These are phyloP conservation scores for Limnephilus marmoratus DNA, from an alignment of 2,888 invertebrate genomes.

Conservation along the genomic window DNA sequence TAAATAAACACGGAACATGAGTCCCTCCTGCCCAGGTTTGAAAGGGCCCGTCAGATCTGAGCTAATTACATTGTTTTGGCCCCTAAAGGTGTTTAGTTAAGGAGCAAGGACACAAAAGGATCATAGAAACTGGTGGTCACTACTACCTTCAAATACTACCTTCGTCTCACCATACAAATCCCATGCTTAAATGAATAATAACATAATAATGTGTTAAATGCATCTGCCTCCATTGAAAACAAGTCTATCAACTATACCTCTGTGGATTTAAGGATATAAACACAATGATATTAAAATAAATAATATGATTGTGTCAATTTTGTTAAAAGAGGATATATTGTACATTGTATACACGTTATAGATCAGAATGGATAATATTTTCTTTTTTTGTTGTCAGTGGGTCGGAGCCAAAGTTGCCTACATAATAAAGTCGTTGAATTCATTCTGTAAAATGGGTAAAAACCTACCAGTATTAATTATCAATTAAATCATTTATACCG, in stretches of 20 bases:
- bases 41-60: constrained; percentile 56
- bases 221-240: constrained; percentile 54
- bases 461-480: background rate
- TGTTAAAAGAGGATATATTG: background rate
- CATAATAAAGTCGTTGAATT: background rate
- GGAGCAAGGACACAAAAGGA: constrained; percentile 26
- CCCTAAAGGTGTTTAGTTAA: constrained; percentile 59
- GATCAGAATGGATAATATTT: background rate
- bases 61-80: constrained; percentile 64
- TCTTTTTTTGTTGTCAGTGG: background rate
- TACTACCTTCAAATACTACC: background rate
- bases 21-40: background rate
- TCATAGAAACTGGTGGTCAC: constrained; percentile 20
- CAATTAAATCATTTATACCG: too few relatives aligned
- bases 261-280: background rate
- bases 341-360: background rate
- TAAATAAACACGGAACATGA: constrained; percentile 42
- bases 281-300: background rate
- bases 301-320: background rate
- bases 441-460: background rate
- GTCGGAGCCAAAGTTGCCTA: background rate
- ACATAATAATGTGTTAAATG: constrained; percentile 58
- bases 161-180: constrained; percentile 40
- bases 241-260: background rate
- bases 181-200: constrained; percentile 58